Evolutionary conservation across 1,140 invertebrate genomes (phyloP).

Genomic region (Thaumatotibia leucotreta): DNA sequence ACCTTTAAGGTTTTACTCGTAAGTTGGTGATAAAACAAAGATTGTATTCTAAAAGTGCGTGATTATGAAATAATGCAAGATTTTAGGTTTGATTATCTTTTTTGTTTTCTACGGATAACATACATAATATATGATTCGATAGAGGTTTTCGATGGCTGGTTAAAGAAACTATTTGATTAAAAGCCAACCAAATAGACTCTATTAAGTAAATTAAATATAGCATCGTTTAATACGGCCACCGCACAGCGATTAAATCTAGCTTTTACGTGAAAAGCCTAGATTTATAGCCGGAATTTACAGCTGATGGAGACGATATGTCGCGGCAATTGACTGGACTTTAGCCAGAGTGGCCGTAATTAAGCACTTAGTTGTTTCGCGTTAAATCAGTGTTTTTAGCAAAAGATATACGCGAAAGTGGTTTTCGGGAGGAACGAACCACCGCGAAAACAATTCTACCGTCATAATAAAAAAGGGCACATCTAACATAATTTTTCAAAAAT

Average conservation of each 20-base stretch:
- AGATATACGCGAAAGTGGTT: no score
- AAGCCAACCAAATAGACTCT: background rate
- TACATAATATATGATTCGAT: background rate
- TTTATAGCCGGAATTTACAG: constrained; percentile 24
- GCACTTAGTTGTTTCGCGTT: background rate
- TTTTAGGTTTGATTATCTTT: no score
- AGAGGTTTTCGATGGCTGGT: background rate
- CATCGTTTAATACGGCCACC: background rate
- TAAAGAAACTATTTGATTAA: background rate
- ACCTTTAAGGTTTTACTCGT: no score
- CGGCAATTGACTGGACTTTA: constrained; percentile 17
- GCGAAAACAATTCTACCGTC: no score
- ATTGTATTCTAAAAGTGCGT: no score
- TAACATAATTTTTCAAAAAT: no score
- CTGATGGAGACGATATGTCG: constrained; percentile 21
- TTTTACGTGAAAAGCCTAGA: constrained; percentile 26
- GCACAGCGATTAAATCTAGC: background rate
- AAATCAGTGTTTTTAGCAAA: no score
- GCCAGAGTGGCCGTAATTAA: background rate
- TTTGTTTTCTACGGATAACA: background rate
- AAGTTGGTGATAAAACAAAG: no score
- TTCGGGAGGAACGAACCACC: no score
- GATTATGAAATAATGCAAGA: no score
- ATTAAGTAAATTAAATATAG: background rate
- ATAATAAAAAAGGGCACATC: no score